phyloP scores from a whole-genome alignment of 2,797 vertebrate genomes.

The Aeoliscus strigatus region DNA sequence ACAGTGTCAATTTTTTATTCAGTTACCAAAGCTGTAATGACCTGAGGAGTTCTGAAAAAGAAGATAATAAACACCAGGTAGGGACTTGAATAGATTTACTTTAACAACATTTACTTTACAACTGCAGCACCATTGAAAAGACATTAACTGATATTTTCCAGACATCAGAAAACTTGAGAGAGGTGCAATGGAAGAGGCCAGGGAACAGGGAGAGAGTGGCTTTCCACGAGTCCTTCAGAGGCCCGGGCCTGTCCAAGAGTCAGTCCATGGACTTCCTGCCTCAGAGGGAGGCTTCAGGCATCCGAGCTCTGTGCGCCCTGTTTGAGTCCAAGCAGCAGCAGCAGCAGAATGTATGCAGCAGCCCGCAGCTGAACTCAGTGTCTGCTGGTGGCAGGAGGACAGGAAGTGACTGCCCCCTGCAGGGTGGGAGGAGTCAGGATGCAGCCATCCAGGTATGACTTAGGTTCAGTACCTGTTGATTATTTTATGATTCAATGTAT shows the following conservation, averaged over 20 bases:
- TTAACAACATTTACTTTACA: neutral
- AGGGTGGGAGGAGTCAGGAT: constrained; percentile 38
- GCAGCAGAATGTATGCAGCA: constrained; percentile 41
- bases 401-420: constrained; percentile 39
- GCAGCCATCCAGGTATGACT: constrained; percentile 37
- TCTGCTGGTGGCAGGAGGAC: constrained; percentile 3
- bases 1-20: constrained; percentile 12
- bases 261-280: constrained; percentile 71
- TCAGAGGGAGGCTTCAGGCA: constrained; percentile 42
- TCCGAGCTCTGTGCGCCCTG: constrained; percentile 62
- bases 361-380: constrained; percentile 16
- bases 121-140: neutral
- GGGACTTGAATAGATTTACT: too few species aligned
- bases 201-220: constrained; percentile 22
- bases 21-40: constrained; percentile 74
- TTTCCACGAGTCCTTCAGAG: constrained; percentile 7
- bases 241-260: constrained; percentile 53
- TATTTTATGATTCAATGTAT: too few species aligned
- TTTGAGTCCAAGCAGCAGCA: constrained; percentile 68
- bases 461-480: neutral
- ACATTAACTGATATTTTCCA: constrained; percentile 16
- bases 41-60: constrained; percentile 38
- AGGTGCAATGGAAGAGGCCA: constrained; percentile 20
- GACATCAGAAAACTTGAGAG: constrained; percentile 37
- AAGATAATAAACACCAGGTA: constrained; percentile 53